Conservation (phyloP, 2,888 invertebrate species). For the Phortica okadai region DNA sequence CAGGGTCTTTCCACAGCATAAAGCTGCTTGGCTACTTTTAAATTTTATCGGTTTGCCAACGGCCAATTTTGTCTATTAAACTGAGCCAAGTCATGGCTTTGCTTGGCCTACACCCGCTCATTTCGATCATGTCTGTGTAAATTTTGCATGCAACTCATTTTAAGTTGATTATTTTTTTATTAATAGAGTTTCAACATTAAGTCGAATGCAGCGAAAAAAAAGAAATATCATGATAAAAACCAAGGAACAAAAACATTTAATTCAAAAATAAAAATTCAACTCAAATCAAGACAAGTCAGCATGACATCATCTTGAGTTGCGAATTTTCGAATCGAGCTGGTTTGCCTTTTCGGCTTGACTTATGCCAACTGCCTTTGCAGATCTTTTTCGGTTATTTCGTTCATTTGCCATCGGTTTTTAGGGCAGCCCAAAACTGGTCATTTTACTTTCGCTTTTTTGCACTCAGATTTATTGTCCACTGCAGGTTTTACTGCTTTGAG, state of each 20-base stretch:
- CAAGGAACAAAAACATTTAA: slow-evolving; percentile 33
- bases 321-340: slow-evolving; percentile 35
- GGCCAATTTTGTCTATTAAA: slow-evolving; percentile 37
- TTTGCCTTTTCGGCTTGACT: slow-evolving; percentile 16
- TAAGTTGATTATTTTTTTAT: not conserved
- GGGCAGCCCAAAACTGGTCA: slow-evolving; percentile 62
- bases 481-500: slow-evolving; percentile 36
- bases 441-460: slow-evolving; percentile 67
- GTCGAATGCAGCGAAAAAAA: too few relatives aligned
- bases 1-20: slow-evolving; percentile 55
- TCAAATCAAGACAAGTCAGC: slow-evolving; percentile 60
- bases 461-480: slow-evolving; percentile 45
- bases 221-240: not conserved
- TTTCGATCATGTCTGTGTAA: not conserved
- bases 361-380: slow-evolving; percentile 52
- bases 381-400: slow-evolving; percentile 16
- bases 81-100: slow-evolving; percentile 48
- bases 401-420: slow-evolving; percentile 12
- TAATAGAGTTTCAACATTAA: not conserved
- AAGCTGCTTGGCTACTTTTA: slow-evolving; percentile 65
- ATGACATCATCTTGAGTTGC: slow-evolving; percentile 63
- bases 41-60: slow-evolving; percentile 48
- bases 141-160: slow-evolving; percentile 5
- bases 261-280: slow-evolving; percentile 46
- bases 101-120: slow-evolving; percentile 28